A percentile compares a stretch with the other conserved stretches of the same genome.
Conservation (phyloP, 1,140 invertebrate species). For the Caenorhabditis inopinata region DNA sequence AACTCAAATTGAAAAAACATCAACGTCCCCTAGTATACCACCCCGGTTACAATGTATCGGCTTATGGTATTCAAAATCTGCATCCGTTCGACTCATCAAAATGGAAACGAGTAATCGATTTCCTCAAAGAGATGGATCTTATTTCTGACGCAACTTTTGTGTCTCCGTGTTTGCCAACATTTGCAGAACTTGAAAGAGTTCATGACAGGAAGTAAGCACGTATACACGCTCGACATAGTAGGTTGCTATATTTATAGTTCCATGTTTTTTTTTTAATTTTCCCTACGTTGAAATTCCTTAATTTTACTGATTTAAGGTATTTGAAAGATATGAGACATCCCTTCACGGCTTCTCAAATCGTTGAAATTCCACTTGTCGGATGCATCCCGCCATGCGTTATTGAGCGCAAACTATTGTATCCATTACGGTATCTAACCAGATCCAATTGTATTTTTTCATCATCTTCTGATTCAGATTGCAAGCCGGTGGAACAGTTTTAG, state of each 20-base stretch:
- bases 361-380: constrained; percentile 77
- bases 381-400: constrained; percentile 77
- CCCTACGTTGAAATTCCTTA: too few relatives aligned
- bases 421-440: constrained; percentile 67
- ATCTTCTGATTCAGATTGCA: constrained; percentile 71
- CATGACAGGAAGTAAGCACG: neutral
- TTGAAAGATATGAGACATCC: constrained; percentile 71
- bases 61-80: constrained; percentile 78
- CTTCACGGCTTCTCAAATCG: constrained; percentile 75
- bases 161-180: constrained; percentile 73
- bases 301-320: constrained; percentile 75
- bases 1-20: neutral
- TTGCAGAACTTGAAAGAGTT: constrained; percentile 70
- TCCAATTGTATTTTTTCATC: neutral
- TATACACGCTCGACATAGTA: too few relatives aligned
- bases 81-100: constrained; percentile 86
- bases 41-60: constrained; percentile 79
- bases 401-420: constrained; percentile 76
- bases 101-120: constrained; percentile 75
- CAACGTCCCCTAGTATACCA: constrained; percentile 77
- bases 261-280: too few relatives aligned
- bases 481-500: constrained; percentile 79
- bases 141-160: constrained; percentile 67
- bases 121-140: constrained; percentile 66
- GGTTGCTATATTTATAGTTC: too few relatives aligned